A percentile compares a stretch with the other conserved stretches of the same genome.
These are phyloP conservation scores for Cepaea nemoralis DNA, from an alignment of 1,140 invertebrate species.

Conservation along the genomic window DNA sequence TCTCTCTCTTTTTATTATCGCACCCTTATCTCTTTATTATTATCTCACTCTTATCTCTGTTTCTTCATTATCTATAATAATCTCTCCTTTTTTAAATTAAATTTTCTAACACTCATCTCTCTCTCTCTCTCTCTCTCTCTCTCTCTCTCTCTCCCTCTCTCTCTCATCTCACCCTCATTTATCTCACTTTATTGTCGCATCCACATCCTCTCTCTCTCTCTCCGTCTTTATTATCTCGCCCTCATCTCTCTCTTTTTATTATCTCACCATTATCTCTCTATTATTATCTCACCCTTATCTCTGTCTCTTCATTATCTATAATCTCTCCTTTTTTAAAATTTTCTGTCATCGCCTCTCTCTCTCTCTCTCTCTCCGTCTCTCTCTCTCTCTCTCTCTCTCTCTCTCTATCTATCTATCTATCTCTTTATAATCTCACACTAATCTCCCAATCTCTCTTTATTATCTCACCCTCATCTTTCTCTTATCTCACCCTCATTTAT, in stretches of 20 bases:
- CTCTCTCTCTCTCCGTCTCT: slow-evolving; percentile 1
- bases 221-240: too few relatives aligned
- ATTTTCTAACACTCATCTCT: neutral
- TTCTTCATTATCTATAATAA: neutral
- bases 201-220: slow-evolving; percentile 8
- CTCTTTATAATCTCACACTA: neutral
- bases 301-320: neutral
- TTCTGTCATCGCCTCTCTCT: neutral
- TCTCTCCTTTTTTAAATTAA: neutral
- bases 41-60: neutral
- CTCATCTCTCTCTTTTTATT: slow-evolving; percentile 3
- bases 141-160: too few relatives aligned
- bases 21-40: neutral
- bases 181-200: too few relatives aligned
- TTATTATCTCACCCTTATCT: neutral
- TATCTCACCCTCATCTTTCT: too few relatives aligned
- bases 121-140: too few relatives aligned
- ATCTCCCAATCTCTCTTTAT: neutral
- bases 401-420: too few relatives aligned
- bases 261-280: neutral
- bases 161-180: too few relatives aligned
- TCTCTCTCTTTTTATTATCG: neutral
- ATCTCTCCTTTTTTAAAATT: too few relatives aligned
- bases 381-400: too few relatives aligned
- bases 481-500: too few relatives aligned